A percentile compares a stretch with the other conserved stretches of the same genome.
Conservation (phyloP, 2,888 invertebrate species). For the Acanthopleura granulata region DNA sequence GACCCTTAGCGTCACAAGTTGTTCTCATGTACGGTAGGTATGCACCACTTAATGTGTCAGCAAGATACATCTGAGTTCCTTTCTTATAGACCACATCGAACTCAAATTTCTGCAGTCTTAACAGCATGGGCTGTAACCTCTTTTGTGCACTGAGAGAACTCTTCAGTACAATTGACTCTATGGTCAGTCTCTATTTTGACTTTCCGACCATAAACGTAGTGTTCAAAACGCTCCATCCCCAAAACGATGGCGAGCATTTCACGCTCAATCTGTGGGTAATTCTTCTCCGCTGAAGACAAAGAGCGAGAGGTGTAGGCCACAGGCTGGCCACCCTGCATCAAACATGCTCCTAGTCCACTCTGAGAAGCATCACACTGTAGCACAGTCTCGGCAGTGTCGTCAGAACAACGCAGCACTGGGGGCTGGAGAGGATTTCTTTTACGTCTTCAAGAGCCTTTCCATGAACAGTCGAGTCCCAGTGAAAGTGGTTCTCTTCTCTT, state of each 20-base stretch:
- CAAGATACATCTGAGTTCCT: constrained; percentile 12
- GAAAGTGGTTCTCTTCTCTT: too few species aligned
- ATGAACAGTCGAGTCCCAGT: too few species aligned
- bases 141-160: constrained; percentile 22
- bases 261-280: constrained; percentile 37
- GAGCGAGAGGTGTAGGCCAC: too few species aligned
- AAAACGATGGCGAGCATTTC: constrained; percentile 34
- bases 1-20: neutral
- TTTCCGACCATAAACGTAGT: constrained; percentile 32
- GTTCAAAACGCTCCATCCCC: constrained; percentile 29
- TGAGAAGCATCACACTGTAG: constrained; percentile 31
- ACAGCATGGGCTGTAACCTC: constrained; percentile 23
- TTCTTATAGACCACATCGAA: constrained; percentile 19
- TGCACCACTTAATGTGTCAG: constrained; percentile 26
- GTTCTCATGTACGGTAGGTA: constrained; percentile 6
- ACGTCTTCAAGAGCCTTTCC: too few species aligned
- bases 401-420: constrained; percentile 27
- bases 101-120: constrained; percentile 29
- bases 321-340: constrained; percentile 37
- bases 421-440: constrained; percentile 26
- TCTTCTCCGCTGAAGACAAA: constrained; percentile 34
- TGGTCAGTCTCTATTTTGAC: constrained; percentile 30
- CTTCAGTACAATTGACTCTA: constrained; percentile 27
- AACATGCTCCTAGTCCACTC: constrained; percentile 22
- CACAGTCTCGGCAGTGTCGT: constrained; percentile 18